Base-by-base conservation (phyloP, 2,797 vertebrate genomes). In the Parauchenoglanis punctatus region DNA sequence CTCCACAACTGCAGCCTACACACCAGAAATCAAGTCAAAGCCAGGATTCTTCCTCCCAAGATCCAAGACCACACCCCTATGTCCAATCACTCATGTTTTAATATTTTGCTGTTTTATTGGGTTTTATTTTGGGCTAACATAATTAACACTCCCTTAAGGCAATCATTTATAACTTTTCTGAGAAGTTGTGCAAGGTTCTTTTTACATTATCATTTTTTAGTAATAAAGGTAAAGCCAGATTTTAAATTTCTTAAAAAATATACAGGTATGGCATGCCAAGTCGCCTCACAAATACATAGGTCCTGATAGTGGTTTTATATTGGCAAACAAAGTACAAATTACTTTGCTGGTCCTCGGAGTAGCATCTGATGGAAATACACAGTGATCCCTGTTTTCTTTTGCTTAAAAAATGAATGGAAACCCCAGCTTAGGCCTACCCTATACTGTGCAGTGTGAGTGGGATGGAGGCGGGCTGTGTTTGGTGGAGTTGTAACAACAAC, bases 1-100 rank as follows among this genome's bases (percentile, higher is more conserved):
- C 94, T 94, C 97, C 97, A 99, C 85, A 99, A 93, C 93, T 97
- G 97, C 87, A 95, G 92, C 93, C 98, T 99, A 13, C 6, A 88
- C 88, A 93, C 28, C 31, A n/a, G 52, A 73, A 59, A 65, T 17
- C 0, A 65, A 49, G 40, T 82, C 25, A 46, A 28, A 46, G 12
- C 40, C 59, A 46, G 13, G 56, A 17, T 46, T 46, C 35, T n/a
- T 18, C 5, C 4, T 4, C 31, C 8, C n/a, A 77, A 76, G 17
- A 54, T 17, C 54, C 31, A 59, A 12, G 56, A 18, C 12, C 46
- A 28, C 75, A 12, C 23, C 40, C 75, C 5, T 44, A 77, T 49
- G n/a, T 4, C 2, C 15, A 12, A 6, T 75, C 23, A 75, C 23
- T 15, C 68, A 20, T 8, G 20, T 23, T 15, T n/a, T 25, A 76